phyloP scores from a whole-genome alignment of 1,140 invertebrate genomes.

The Zaprionus ghesquierei region DNA sequence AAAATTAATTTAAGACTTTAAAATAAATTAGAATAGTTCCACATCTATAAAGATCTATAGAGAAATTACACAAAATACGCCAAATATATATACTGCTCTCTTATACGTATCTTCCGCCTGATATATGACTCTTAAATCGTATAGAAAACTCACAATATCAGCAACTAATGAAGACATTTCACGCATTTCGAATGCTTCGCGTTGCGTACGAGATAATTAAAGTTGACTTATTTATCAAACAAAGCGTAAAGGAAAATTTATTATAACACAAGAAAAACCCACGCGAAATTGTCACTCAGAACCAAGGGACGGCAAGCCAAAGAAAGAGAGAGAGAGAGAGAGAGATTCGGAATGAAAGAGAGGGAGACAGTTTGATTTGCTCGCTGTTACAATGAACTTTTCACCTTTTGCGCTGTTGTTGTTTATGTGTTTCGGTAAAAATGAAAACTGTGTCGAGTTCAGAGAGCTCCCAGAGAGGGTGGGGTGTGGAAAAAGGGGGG shows the following conservation, averaged over 20 bases:
- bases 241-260: not conserved
- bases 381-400: slow-evolving; percentile 66
- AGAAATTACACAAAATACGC: no score
- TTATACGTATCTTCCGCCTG: not conserved
- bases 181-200: slow-evolving; percentile 1
- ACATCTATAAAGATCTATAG: no score
- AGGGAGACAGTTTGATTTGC: slow-evolving; percentile 61
- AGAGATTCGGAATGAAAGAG: slow-evolving; percentile 1
- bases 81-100: not conserved
- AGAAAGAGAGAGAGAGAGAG: not conserved
- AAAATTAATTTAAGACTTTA: no score
- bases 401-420: slow-evolving; percentile 65
- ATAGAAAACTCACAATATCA: not conserved
- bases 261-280: not conserved
- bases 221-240: slow-evolving; percentile 19
- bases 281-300: slow-evolving; percentile 1
- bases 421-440: slow-evolving; percentile 31
- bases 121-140: not conserved
- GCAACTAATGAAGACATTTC: slow-evolving; percentile 20
- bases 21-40: no score
- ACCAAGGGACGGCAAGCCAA: not conserved
- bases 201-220: slow-evolving; percentile 22
- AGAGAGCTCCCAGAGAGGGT: not conserved
- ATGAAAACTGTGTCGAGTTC: slow-evolving; percentile 52
- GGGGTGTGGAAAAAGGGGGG: not conserved